Conservation (phyloP, 2,888 invertebrate genomes). For the Rotaria magnacalcarata region DNA sequence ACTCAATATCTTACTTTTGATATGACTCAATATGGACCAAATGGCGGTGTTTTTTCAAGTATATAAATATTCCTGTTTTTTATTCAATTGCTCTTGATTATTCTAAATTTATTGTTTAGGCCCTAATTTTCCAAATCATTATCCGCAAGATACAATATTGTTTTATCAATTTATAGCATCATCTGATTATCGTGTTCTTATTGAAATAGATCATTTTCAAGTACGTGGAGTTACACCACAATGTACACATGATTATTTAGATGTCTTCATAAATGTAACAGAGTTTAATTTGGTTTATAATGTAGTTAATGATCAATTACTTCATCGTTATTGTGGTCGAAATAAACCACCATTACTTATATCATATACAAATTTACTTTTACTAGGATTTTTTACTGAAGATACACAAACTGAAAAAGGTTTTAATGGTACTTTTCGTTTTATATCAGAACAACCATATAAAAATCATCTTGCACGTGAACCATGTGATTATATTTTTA, state of each 20-base stretch:
- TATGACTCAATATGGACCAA: background rate
- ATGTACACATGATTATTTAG: conserved; percentile 38
- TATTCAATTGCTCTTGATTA: background rate
- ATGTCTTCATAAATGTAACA: conserved; percentile 19
- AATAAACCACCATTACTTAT: background rate
- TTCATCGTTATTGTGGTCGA: conserved; percentile 31
- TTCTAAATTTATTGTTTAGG: background rate
- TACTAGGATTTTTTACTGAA: conserved; percentile 20
- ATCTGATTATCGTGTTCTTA: background rate
- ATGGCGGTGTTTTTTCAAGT: conserved; percentile 33
- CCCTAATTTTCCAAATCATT: conserved; percentile 19
- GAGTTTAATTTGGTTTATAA: background rate
- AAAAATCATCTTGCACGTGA: background rate
- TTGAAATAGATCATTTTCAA: conserved; percentile 20
- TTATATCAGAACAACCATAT: conserved; percentile 13
- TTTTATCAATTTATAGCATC: conserved; percentile 29
- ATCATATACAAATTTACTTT: background rate
- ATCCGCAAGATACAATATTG: conserved; percentile 23
- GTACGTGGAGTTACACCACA: conserved; percentile 4
- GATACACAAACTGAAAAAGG: conserved; percentile 13
- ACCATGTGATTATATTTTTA: conserved; percentile 32
- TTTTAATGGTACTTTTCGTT: conserved; percentile 35
- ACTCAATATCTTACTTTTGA: conserved; percentile 22
- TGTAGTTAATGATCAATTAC: background rate
- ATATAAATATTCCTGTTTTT: background rate